phyloP scores from a whole-genome alignment of 2,797 vertebrate genomes.

The Coracias cyanogaster region DNA sequence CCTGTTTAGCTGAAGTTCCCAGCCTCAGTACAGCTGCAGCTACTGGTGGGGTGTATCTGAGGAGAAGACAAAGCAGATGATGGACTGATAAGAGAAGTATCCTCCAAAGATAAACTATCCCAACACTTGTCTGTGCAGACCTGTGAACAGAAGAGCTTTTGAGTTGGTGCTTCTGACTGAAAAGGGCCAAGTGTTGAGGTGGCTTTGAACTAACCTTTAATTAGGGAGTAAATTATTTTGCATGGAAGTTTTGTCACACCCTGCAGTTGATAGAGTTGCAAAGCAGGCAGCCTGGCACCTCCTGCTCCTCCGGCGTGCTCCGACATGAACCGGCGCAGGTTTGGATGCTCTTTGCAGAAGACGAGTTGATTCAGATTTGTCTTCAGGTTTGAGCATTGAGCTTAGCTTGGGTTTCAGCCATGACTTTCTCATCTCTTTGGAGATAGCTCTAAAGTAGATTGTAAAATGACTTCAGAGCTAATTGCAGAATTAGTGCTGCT shows the following conservation, averaged over 20 bases:
- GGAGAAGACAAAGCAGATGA: not conserved
- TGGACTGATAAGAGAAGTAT: not conserved
- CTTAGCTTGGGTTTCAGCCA: not conserved
- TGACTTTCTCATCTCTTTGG: not conserved
- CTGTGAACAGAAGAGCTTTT: not conserved
- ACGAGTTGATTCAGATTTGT: not conserved
- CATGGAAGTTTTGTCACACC: not conserved
- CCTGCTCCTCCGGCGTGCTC: not conserved
- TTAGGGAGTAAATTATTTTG: not conserved
- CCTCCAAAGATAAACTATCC: not conserved
- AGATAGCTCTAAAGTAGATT: not conserved
- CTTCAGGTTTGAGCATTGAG: not conserved
- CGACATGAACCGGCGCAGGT: not conserved
- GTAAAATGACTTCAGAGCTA: not conserved
- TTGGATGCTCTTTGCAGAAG: not conserved
- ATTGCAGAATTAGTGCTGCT: not conserved
- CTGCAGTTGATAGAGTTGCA: not conserved
- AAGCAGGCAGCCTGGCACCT: not conserved
- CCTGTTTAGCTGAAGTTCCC: rapidly evolving
- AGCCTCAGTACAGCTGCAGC: not conserved
- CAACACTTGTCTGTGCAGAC: not conserved
- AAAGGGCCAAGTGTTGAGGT: not conserved
- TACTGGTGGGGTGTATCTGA: rapidly evolving
- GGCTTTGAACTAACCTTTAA: not conserved
- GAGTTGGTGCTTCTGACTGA: not conserved